These are phyloP conservation scores for Plagodis dolabraria DNA, from an alignment of 2,888 invertebrate species.

Conservation along the genomic window DNA sequence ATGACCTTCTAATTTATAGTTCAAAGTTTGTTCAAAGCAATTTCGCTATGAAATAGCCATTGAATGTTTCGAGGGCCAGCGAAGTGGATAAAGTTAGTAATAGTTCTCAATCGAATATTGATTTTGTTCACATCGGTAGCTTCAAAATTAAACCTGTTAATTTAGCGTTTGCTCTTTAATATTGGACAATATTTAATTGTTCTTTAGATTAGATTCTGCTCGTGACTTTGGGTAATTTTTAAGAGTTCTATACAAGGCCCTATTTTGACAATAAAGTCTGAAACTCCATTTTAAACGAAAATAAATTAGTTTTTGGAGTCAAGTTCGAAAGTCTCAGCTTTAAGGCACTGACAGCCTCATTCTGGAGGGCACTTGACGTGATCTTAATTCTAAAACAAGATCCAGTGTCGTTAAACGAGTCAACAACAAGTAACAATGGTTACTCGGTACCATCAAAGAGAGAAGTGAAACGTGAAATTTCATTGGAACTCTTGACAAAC, in stretches of 20 bases:
- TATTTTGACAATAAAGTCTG: no score
- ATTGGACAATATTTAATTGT: no score
- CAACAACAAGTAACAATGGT: conserved; percentile 13
- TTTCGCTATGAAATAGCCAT: conserved; percentile 10
- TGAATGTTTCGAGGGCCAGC: conserved; percentile 17
- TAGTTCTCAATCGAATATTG: conserved; percentile 30
- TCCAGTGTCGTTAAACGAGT: conserved; percentile 7
- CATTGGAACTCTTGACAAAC: conserved; percentile 43
- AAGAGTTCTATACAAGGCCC: no score
- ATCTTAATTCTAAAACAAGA: conserved; percentile 11
- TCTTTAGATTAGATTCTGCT: no score
- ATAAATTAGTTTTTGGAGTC: background rate
- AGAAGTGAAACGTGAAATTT: conserved; percentile 41
- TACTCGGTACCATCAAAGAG: conserved; percentile 30
- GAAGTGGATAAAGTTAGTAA: conserved; percentile 18
- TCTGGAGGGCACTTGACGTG: conserved; percentile 4
- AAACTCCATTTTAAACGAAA: no score
- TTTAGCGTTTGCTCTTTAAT: no score
- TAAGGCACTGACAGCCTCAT: background rate
- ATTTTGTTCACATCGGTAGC: conserved; percentile 7
- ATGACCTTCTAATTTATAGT: no score
- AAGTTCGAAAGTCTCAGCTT: conserved; percentile 8
- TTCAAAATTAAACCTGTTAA: no score
- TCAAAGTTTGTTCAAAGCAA: no score
- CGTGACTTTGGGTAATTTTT: no score